Conservation (phyloP, 2,888 invertebrate species). For the Netelia virgata region DNA sequence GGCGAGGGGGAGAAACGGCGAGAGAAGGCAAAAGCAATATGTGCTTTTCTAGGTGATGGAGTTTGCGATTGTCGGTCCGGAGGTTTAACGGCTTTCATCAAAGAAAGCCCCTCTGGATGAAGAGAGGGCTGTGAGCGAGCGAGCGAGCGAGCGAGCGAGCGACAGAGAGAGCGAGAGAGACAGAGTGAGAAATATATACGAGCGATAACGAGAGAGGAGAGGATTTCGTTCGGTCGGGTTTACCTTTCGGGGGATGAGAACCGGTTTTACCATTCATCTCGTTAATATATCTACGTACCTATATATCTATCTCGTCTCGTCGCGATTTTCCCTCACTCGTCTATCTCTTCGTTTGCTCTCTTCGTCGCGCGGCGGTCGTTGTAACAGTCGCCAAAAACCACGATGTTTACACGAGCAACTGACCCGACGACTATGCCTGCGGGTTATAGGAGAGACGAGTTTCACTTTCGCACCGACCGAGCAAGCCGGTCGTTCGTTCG, state of each 20-base stretch:
- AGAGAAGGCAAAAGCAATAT: constrained; percentile 6
- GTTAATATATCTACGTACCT: neutral
- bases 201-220: constrained; percentile 53
- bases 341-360: constrained; percentile 55
- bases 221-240: constrained; percentile 49
- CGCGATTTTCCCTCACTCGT: constrained; percentile 17
- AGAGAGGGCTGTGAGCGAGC: constrained; percentile 48
- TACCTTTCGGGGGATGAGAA: neutral
- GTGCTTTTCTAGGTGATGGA: constrained; percentile 50
- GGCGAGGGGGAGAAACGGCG: neutral
- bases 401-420: constrained; percentile 79
- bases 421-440: constrained; percentile 70
- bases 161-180: too few relatives aligned
- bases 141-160: constrained; percentile 52
- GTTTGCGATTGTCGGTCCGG: constrained; percentile 57
- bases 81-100: constrained; percentile 80
- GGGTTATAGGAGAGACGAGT: constrained; percentile 25
- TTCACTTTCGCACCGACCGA: constrained; percentile 15
- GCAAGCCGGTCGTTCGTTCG: constrained; percentile 16
- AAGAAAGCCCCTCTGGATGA: constrained; percentile 72
- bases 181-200: constrained; percentile 46
- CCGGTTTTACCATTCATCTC: constrained; percentile 20
- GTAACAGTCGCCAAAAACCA: constrained; percentile 56
- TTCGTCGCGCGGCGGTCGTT: constrained; percentile 56
- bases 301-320: constrained; percentile 40